Evolutionary conservation across 2,113 vertebrate genomes (phyloP).

Genomic region (Percina caprodes): DNA sequence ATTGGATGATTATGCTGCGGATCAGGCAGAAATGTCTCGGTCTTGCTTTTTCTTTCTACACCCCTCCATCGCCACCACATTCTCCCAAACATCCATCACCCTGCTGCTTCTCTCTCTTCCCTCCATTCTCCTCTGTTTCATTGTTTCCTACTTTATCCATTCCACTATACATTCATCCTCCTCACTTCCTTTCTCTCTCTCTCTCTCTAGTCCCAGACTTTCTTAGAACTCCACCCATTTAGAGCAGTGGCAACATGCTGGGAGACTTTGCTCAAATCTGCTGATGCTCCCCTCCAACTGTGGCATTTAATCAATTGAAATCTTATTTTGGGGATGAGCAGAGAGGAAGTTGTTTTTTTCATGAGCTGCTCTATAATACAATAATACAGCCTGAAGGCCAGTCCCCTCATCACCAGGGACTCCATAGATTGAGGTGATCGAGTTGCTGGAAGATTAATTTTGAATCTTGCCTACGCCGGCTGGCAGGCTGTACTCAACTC

Average conservation of each 20-base stretch:
- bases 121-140: constrained; percentile 13
- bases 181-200: constrained; percentile 7
- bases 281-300: constrained; percentile 72
- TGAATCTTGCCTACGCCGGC: constrained; percentile 54
- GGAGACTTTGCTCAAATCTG: constrained; percentile 74
- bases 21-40: constrained; percentile 47
- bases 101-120: constrained; percentile 25
- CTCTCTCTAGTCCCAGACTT: constrained; percentile 44
- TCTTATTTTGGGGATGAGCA: constrained; percentile 79
- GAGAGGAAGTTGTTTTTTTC: constrained; percentile 80
- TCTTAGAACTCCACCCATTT: constrained; percentile 51
- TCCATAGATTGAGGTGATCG: constrained; percentile 69
- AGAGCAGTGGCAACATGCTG: constrained; percentile 66
- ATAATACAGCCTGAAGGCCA: constrained; percentile 73
- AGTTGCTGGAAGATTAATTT: constrained; percentile 68
- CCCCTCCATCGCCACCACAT: background rate
- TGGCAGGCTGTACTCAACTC: constrained; percentile 25
- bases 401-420: constrained; percentile 66
- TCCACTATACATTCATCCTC: constrained; percentile 41
- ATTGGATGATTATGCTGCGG: constrained; percentile 73
- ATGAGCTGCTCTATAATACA: constrained; percentile 75
- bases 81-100: constrained; percentile 51
- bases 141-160: constrained; percentile 33
- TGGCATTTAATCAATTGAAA: constrained; percentile 86
- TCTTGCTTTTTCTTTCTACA: constrained; percentile 41